Base-by-base conservation (phyloP, 2,113 vertebrate genomes). In the Oxyruncus cristatus region DNA sequence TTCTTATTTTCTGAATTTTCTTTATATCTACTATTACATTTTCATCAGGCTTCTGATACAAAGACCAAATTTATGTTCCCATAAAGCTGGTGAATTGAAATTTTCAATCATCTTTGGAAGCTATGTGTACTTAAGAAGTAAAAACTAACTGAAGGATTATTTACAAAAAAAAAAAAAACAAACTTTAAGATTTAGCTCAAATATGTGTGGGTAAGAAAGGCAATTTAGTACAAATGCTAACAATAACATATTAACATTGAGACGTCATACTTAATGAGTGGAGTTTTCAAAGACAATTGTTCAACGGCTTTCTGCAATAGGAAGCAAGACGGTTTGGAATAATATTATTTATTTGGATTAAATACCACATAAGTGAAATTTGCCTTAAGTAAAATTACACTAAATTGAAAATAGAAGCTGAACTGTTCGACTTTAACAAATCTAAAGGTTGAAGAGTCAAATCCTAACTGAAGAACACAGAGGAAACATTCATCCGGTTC, bases 331-430 rank as follows among this genome's bases (percentile, higher is more conserved):
- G 11, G 95, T 83, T 97, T 97, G 72, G 67, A 97, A 97, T 95
- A 93, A 86, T 97, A 97, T 94, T 97, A 96, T 95, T 98, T 96
- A 90, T 95, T 97, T 97, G 95, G 92, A 96, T 97, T 95, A 96
- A 97, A 95, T 93, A 78, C 82, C 87, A 67, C 80, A 70, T 95
- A 93, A 97, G 91, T 97, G 80, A 96, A 97, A 97, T 95, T 96
- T 95, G 96, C 97, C 97, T 91, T 78, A 56, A 98, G 97, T 96
- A 91, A 98, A 98, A 97, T 95, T 95, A 86, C 35, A 35, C 33
- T 95, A 89, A 95, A 90, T 71, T 92, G 93, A 94, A 93, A 81
- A 88, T 71, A 93, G 85, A 87, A 97, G 89, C 85, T 96, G 95
- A 97, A 96, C 77, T 30, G 67, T 89, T 92, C 96, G 93, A 91